A percentile compares a stretch with the other conserved stretches of the same genome.
Conservation (phyloP, 2,888 invertebrate genomes). For the Agonum fuliginosum region DNA sequence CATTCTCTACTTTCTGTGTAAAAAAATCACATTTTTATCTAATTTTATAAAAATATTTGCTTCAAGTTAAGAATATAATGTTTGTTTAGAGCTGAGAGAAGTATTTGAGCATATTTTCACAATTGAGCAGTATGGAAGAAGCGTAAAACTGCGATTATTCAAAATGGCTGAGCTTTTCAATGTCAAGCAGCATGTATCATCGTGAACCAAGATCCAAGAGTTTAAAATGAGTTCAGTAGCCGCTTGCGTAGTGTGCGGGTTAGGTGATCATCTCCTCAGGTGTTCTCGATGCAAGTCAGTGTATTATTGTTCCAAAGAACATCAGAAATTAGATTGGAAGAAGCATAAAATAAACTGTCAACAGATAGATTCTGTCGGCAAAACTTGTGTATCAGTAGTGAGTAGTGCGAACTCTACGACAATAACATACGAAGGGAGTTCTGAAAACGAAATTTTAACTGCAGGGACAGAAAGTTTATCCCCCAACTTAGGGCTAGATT, state of each 20-base stretch:
- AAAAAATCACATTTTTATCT: not conserved
- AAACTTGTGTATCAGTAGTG: slow-evolving; percentile 19
- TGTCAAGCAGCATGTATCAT: slow-evolving; percentile 64
- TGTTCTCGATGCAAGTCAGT: slow-evolving; percentile 84
- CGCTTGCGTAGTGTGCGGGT: slow-evolving; percentile 78
- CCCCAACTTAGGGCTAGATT: slow-evolving; percentile 66
- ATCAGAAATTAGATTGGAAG: slow-evolving; percentile 88
- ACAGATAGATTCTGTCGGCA: slow-evolving; percentile 64
- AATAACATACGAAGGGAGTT: slow-evolving; percentile 81
- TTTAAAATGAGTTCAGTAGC: slow-evolving; percentile 68
- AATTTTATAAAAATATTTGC: not conserved
- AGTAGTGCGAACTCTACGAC: slow-evolving; percentile 68
- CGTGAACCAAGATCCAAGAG: slow-evolving; percentile 61
- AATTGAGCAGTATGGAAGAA: not conserved
- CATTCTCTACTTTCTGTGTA: not conserved
- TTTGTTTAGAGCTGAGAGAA: not conserved
- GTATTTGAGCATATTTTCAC: not conserved
- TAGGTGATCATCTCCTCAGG: slow-evolving; percentile 78
- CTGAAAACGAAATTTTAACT: slow-evolving; percentile 81
- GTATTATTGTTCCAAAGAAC: slow-evolving; percentile 87
- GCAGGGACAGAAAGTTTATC: slow-evolving; percentile 75
- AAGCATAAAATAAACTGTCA: slow-evolving; percentile 81
- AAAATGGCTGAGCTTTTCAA: slow-evolving; percentile 63
- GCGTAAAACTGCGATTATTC: slow-evolving; percentile 52
- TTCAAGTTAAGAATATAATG: not conserved